A percentile compares a stretch with the other conserved stretches of the same genome.
These are phyloP conservation scores for Papilio polyxenes DNA, from an alignment of 1,140 invertebrate species.

Conservation along the genomic window DNA sequence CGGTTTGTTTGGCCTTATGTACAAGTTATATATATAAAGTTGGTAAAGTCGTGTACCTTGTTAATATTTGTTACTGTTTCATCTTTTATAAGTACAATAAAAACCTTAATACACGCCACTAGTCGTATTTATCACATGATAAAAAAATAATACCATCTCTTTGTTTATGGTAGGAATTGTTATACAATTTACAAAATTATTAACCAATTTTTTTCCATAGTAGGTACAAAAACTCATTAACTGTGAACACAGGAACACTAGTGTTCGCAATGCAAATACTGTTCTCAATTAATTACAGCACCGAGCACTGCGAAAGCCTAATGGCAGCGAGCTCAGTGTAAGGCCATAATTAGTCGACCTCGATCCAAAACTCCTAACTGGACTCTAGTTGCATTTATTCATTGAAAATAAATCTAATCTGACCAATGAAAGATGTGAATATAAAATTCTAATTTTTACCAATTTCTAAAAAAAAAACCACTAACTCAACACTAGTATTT, in stretches of 20 bases:
- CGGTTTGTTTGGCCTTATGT: too few relatives aligned
- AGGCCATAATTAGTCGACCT: constrained; percentile 18
- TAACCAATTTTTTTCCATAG: background rate
- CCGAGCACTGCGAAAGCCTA: background rate
- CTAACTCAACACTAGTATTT: too few relatives aligned
- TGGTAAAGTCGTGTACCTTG: too few relatives aligned
- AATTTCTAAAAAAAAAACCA: too few relatives aligned
- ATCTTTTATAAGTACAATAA: too few relatives aligned
- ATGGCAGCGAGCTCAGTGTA: background rate
- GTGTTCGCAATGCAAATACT: constrained; percentile 12
- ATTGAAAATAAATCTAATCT: background rate
- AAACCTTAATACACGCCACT: too few relatives aligned
- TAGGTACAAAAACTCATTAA: constrained; percentile 2
- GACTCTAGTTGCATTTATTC: background rate
- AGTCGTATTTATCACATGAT: too few relatives aligned
- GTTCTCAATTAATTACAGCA: constrained; percentile 3
- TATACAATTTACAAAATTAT: background rate
- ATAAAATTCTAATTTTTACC: too few relatives aligned
- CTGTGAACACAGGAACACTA: background rate
- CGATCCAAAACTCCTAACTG: constrained; percentile 13
- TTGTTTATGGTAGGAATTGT: background rate
- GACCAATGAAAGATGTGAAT: background rate
- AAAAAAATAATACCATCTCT: background rate
- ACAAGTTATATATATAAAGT: too few relatives aligned
- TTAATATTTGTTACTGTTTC: too few relatives aligned